Conservation (phyloP, 2,113 vertebrate species). For the Bagarius yarrelli region DNA sequence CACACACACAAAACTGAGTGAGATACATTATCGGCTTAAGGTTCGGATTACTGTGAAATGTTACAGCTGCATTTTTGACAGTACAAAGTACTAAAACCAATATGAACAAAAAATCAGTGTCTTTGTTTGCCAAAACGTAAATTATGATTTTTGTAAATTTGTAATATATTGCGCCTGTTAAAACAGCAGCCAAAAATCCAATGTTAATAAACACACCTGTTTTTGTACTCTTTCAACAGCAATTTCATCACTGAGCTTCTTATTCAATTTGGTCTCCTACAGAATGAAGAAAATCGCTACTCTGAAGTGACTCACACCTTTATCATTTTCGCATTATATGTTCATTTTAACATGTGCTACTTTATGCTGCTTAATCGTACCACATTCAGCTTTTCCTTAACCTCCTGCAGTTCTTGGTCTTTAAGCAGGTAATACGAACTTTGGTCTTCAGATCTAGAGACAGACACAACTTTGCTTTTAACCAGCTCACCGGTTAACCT, state of each 20-base stretch:
- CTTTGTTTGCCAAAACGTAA: not conserved
- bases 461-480: conserved; percentile 77
- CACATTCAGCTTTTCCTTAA: conserved; percentile 79
- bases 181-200: conserved; percentile 11
- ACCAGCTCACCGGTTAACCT: conserved; percentile 79
- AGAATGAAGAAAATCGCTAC: not conserved
- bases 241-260: conserved; percentile 77
- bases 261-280: conserved; percentile 82
- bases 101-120: not conserved
- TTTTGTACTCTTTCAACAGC: conserved; percentile 76
- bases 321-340: not conserved
- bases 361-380: conserved; percentile 61
- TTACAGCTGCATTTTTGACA: conserved; percentile 6
- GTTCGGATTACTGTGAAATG: conserved; percentile 22
- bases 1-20: conserved; percentile 9
- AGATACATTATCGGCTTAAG: conserved; percentile 27
- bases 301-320: not conserved
- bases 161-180: conserved; percentile 16
- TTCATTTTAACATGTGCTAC: not conserved
- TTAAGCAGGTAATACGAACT: conserved; percentile 65
- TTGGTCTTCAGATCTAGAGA: conserved; percentile 73
- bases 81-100: not conserved
- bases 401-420: conserved; percentile 80
- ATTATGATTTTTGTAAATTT: conserved; percentile 12
- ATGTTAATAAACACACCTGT: conserved; percentile 68